Conservation (phyloP, 2,113 vertebrate species). For the Mobula birostris region DNA sequence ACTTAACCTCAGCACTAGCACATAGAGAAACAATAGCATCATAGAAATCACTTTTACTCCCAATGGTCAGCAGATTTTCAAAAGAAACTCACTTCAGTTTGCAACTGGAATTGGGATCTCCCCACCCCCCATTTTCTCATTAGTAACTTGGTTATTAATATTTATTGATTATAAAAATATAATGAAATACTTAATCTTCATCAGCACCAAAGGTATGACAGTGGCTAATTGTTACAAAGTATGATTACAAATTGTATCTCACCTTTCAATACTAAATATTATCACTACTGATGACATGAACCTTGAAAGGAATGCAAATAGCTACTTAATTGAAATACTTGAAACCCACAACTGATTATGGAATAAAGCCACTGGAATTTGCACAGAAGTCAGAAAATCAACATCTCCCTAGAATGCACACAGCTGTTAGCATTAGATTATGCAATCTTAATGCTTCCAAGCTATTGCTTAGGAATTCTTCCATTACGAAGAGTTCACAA, state of each 20-base stretch:
- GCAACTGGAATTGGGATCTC: neutral
- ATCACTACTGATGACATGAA: neutral
- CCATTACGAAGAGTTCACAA: neutral
- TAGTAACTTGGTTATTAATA: neutral
- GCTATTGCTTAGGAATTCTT: neutral
- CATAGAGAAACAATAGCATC: neutral
- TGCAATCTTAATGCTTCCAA: neutral
- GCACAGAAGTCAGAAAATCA: neutral
- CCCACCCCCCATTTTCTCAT: neutral
- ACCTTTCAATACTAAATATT: slow-evolving; percentile 9
- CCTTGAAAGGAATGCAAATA: neutral
- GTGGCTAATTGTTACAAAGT: neutral
- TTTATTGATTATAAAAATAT: neutral
- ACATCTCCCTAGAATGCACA: neutral
- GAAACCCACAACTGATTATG: neutral
- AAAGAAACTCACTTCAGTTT: neutral
- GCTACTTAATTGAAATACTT: neutral
- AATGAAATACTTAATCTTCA: neutral
- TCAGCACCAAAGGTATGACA: neutral
- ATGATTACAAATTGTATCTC: neutral
- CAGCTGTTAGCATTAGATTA: neutral
- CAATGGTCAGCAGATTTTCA: neutral
- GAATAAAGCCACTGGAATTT: neutral
- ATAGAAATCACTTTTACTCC: neutral
- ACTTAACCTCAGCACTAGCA: neutral